These are phyloP conservation scores for Lophius piscatorius DNA, from an alignment of 2,113 vertebrate species.

Conservation along the genomic window DNA sequence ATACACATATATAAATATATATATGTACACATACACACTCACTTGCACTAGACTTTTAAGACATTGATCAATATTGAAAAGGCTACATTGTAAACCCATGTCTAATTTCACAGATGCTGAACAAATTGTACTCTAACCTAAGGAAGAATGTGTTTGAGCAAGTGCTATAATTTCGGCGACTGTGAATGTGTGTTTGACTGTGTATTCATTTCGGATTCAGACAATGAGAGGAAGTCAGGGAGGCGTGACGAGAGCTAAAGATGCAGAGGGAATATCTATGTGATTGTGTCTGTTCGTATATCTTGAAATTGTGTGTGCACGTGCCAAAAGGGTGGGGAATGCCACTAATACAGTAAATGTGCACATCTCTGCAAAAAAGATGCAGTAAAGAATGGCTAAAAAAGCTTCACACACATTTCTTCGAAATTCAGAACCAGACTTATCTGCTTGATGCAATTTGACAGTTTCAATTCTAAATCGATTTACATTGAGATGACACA, in stretches of 20 bases:
- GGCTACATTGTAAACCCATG: slow-evolving; percentile 70
- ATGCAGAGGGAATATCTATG: slow-evolving; percentile 69
- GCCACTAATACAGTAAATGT: slow-evolving; percentile 8
- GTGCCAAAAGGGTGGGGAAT: not conserved
- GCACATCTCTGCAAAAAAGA: slow-evolving; percentile 29
- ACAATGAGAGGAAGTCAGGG: slow-evolving; percentile 73
- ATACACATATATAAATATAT: not conserved
- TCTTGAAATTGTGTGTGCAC: slow-evolving; percentile 29
- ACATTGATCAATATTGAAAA: slow-evolving; percentile 76
- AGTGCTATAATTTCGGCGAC: slow-evolving; percentile 51
- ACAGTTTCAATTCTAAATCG: slow-evolving; percentile 51
- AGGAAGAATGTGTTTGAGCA: slow-evolving; percentile 58
- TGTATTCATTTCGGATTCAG: slow-evolving; percentile 61
- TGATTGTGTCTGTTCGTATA: slow-evolving; percentile 57
- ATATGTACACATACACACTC: slow-evolving; percentile 12
- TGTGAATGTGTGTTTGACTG: slow-evolving; percentile 23
- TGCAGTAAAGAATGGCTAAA: slow-evolving; percentile 32
- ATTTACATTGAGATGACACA: slow-evolving; percentile 42
- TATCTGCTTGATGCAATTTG: slow-evolving; percentile 50
- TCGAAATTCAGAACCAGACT: slow-evolving; percentile 31
- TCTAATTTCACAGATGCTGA: slow-evolving; percentile 80
- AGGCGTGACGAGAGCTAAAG: slow-evolving; percentile 70
- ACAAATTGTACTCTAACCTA: slow-evolving; percentile 73
- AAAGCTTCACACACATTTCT: slow-evolving; percentile 4
- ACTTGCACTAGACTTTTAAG: slow-evolving; percentile 40